Evolutionary conservation across 1,140 invertebrate species (phyloP), one percentile per base, ranked within the genome.

Genomic region (Drosophila nannoptera): DNA sequence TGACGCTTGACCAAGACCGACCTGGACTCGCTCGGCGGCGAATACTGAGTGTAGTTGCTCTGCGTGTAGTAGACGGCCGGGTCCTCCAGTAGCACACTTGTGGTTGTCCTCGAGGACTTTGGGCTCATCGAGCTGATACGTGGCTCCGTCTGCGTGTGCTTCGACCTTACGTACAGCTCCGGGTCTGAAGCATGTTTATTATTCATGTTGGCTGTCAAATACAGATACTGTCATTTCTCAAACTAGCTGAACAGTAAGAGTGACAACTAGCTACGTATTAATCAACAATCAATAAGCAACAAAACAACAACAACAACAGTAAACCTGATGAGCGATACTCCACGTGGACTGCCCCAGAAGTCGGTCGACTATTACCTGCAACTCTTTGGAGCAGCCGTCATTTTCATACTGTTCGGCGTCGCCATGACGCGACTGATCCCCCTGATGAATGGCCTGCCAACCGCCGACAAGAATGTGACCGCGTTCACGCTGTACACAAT

Each of bases 311-410:
- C 40, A 8, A 45, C 11, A 54, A 45, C 33, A 43, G n/a, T 7
- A 42, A 46, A 46, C 33, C 36, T 43, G 32, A 49, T 56, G 67
- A 59, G 53, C 61, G 38, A 48, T 38, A 46, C 61, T 16, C 2
- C 12, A 5, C 14, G 42, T 8, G 50, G 50, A 48, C 31, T 46
- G 14, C 14, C 56, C 14, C 43, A 45, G 31, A 22, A 7, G 6
- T 2, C 31, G 53, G 22, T 38, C 45, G 12, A 32, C 22, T 69
- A 16, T 22, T 64, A 55, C 35, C 40, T 58, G 14, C 45, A 48
- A 31, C 14, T 71, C 4, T 49, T 50, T 49, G 75, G 68, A n/a
- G 55, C 32, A 6, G 60, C 73, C 6, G 12, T 68, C 22, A 45
- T 22, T 4, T 63, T 52, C 12, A 67, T 74, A 8, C 0, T 74